Evolutionary conservation across 2,888 invertebrate species (phyloP), one percentile per base, ranked within the genome.

Genomic region (Vanessa cardui): DNA sequence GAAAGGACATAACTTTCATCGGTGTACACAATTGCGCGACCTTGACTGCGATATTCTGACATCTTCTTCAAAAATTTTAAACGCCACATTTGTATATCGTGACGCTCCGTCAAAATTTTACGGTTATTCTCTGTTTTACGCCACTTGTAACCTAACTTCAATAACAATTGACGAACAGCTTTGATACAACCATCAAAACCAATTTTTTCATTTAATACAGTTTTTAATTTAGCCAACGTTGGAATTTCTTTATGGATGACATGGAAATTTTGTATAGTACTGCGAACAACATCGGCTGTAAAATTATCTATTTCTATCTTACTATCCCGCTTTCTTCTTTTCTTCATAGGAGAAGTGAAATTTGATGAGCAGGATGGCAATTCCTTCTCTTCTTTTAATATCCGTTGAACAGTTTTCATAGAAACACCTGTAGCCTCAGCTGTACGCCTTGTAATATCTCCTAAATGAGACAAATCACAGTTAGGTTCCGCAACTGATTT

Each of bases 21-120:
- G 12, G 74, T 73, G 50, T 75, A 75, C 15, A 78, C 75, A 68
- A 78, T 73, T 4, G 72, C 70, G 15, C 71, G 70, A 47, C 71
- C 72, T 72, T 69, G 66, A 50, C 59, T 54, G 20, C 72, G 69
- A 49, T 70, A 73, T 68, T 72, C 62, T 0, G 56, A 44, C 3
- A 74, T 67, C 47, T 75, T 70, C n/a, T n/a, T n/a, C n/a, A n/a
- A n/a, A n/a, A n/a, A n/a, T n/a, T n/a, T n/a, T n/a, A n/a, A n/a
- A n/a, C n/a, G n/a, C n/a, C n/a, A n/a, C n/a, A n/a, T n/a, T n/a
- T n/a, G n/a, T n/a, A n/a, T n/a, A n/a, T n/a, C n/a, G n/a, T n/a
- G n/a, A n/a, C n/a, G n/a, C n/a, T n/a, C n/a, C n/a, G n/a, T n/a
- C n/a, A n/a, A n/a, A n/a, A n/a, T n/a, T n/a, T n/a, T n/a, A n/a